Base-by-base conservation (phyloP, 2,113 vertebrate genomes). In the Anoura caudifer region DNA sequence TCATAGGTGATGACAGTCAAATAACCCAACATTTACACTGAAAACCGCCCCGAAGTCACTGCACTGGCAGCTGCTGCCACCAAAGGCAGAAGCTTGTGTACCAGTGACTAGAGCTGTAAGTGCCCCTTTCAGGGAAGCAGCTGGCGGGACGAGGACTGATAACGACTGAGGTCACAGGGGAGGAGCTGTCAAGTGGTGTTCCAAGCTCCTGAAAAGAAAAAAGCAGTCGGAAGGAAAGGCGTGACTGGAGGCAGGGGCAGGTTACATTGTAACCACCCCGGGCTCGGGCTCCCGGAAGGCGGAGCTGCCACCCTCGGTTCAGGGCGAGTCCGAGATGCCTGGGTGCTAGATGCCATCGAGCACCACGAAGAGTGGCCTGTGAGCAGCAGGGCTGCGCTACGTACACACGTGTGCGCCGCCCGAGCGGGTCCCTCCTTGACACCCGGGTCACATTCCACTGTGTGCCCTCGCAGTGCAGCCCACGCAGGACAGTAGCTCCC, bases 381-480 rank as follows among this genome's bases (percentile, higher is more conserved):
- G 36, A 22, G 50, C 56, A 54, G 70, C 70, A 65, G 7, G n/a
- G 20, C 22, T 5, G 50, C 43, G 41, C 67, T 13, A 24, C 3
- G 2, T 28, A 28, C 33, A n/a, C 12, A 0, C 0, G 2, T 4
- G 77, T 1, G 3, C 3, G 15, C 76, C 3, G 0, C 1, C 65
- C 41, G 2, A 5, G 12, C 24, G 31, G 70, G 4, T 33, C 28
- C 76, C 41, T 69, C 43, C 43, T 20, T 17, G 93, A 61, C 41
- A 50, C 43, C 12, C 8, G 0, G 54, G 67, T 72, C 76, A 50
- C 56, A 24, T 47, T 19, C 92, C 3, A 20, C 59, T 7, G 47
- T 52, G 70, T 56, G n/a, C 38, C 45, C 72, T 79, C 19, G 1
- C 0, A 0, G 28, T 6, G 24, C 10, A 19, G 73, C 63, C 76